Base-by-base conservation (phyloP, 2,888 invertebrate genomes). In the Dinocampus coccinellae region DNA sequence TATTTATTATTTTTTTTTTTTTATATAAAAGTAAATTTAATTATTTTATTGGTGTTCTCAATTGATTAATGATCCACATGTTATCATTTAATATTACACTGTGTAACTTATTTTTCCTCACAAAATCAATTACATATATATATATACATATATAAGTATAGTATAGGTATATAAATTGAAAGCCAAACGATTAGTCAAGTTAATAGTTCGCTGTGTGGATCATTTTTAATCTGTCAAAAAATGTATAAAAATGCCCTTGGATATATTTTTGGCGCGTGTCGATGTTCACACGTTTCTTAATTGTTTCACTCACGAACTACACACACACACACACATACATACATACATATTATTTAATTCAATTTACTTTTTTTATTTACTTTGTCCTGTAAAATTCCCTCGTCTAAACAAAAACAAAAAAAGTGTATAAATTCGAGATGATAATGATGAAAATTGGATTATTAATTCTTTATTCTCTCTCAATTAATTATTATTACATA, bases 241-340 rank as follows among this genome's bases (percentile, higher is more conserved):
- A 57, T 26, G 13, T 57, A 57, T 26, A n/a, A 26, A 26, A 26
- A 57, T 60, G 58, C 39, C 39, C 39, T 62, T 42, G 24, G 26
- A 26, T 39, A 24, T 13, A 39, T 39, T 39, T n/a, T 39, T 62
- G 33, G 42, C 57, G 33, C 22, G 24, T 64, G 63, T 22, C 7
- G 33, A 24, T 33, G 36, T 69, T 62, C 62, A 55, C 62, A 62
- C 39, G 39, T 26, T n/a, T 39, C 62, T 29, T 69, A 63, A 69
- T 69, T 55, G 62, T 63, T 69, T 63, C 20, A 6, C 36, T 26
- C 69, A 69, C 69, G 69, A 62, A 69, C n/a, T 61, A 62, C 62
- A 10, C 47, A 16, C 16, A 16, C 3, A 10, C 36, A 36, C 7
- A 33, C 7, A n/a, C 9, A n/a, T 39, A 39, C n/a, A n/a, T n/a